Evolutionary conservation across 37 sponge, comb jelly and placozoan genomes (phyloP).

Genomic region (Hormiphora californensis): DNA sequence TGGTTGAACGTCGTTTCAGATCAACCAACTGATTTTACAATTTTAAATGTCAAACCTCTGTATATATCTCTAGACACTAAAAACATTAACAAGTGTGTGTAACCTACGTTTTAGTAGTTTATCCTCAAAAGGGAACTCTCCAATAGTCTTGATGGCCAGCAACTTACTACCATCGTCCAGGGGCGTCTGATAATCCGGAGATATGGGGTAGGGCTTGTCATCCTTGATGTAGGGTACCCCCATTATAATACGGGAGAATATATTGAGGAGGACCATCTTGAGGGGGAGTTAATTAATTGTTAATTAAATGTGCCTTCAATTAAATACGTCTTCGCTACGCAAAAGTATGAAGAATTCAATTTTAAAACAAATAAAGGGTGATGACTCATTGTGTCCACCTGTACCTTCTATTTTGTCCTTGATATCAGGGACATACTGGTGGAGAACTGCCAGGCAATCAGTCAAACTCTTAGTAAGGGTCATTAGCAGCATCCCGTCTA

Average conservation of each 20-base stretch:
- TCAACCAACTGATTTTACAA: conserved; percentile 1
- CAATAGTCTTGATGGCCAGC: conserved; percentile 72
- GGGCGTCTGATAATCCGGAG: not conserved
- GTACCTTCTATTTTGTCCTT: conserved; percentile 17
- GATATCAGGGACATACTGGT: conserved; percentile 27
- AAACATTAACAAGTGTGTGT: too few relatives aligned
- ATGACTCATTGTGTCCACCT: too few relatives aligned
- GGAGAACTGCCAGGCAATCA: conserved; percentile 34
- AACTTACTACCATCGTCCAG: not conserved
- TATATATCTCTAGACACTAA: too few relatives aligned
- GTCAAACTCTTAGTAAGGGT: conserved; percentile 30
- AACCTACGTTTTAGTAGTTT: conserved; percentile 39
- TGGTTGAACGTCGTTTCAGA: not conserved
- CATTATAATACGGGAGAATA: conserved; percentile 30
- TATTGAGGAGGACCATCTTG: conserved; percentile 51
- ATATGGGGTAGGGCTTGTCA: not conserved
- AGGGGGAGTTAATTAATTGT: too few relatives aligned
- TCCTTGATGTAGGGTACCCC: conserved; percentile 12
- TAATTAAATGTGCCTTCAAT: too few relatives aligned
- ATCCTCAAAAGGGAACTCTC: conserved; percentile 64
- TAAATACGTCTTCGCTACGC: too few relatives aligned
- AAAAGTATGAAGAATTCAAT: too few relatives aligned
- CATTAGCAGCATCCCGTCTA: conserved; percentile 49
- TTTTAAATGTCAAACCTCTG: too few relatives aligned
- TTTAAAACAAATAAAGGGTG: too few relatives aligned